Conservation (phyloP, 1,140 invertebrate species). For the Rhyacophila brunnea region DNA sequence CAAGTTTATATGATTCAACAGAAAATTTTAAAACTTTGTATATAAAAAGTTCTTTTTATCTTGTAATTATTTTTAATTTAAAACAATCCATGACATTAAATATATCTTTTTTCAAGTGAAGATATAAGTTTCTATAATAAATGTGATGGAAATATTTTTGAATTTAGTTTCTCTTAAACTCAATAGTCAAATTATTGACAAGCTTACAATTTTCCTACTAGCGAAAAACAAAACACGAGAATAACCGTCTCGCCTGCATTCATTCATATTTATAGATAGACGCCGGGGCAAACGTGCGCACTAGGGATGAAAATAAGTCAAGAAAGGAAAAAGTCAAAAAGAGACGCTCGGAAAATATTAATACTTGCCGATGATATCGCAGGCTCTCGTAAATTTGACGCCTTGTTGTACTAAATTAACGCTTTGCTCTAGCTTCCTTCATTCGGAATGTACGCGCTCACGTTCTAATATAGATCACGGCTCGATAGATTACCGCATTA, state of each 20-base stretch:
- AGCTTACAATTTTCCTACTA: too few relatives aligned
- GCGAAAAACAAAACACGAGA: too few relatives aligned
- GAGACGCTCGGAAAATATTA: conserved; percentile 28
- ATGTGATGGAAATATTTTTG: too few relatives aligned
- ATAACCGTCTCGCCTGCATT: background rate
- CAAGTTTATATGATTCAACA: too few relatives aligned
- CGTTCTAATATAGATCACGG: conserved; percentile 19
- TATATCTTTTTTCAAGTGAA: too few relatives aligned
- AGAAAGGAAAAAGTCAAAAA: conserved; percentile 3
- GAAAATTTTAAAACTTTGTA: too few relatives aligned
- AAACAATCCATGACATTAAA: too few relatives aligned
- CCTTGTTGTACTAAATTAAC: conserved; percentile 32
- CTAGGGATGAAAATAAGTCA: conserved; percentile 3
- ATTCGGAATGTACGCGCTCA: background rate
- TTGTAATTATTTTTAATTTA: too few relatives aligned
- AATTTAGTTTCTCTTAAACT: too few relatives aligned
- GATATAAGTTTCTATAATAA: too few relatives aligned
- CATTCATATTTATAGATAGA: conserved; percentile 21
- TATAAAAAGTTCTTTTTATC: too few relatives aligned
- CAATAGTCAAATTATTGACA: too few relatives aligned
- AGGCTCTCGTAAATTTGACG: conserved; percentile 30
- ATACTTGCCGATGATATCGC: conserved; percentile 28
- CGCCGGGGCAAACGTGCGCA: conserved; percentile 6
- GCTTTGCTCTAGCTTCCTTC: conserved; percentile 1
- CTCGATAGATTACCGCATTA: conserved; percentile 27